These are phyloP conservation scores for Orthosia incerta DNA, from an alignment of 2,888 invertebrate genomes.

Conservation along the genomic window DNA sequence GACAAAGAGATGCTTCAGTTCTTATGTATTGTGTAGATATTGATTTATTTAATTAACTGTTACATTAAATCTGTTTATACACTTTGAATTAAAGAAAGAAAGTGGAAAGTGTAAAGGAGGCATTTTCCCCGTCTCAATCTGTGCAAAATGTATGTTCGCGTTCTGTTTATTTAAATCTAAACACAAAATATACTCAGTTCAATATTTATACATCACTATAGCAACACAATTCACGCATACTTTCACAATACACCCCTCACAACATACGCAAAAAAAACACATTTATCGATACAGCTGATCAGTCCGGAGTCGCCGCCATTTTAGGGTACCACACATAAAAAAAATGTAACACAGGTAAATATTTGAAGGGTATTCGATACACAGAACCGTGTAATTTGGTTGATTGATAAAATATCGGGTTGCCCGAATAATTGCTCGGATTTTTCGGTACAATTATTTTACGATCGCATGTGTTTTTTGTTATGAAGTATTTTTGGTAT, in stretches of 20 bases:
- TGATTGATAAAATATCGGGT: constrained; percentile 59
- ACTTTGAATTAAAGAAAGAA: too few relatives aligned
- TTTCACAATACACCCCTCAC: constrained; percentile 44
- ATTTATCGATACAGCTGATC: constrained; percentile 68
- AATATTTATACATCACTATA: too few relatives aligned
- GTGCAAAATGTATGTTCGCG: too few relatives aligned
- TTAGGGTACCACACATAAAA: constrained; percentile 62
- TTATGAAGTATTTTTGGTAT: constrained; percentile 4
- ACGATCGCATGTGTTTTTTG: constrained; percentile 5
- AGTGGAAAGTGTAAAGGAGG: too few relatives aligned
- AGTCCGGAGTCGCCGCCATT: constrained; percentile 42
- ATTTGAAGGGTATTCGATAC: constrained; percentile 58
- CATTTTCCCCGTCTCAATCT: too few relatives aligned
- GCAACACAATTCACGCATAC: not conserved
- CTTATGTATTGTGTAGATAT: too few relatives aligned
- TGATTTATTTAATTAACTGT: too few relatives aligned
- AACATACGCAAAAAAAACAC: constrained; percentile 58
- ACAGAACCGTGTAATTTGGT: constrained; percentile 42
- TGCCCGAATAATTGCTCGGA: constrained; percentile 40
- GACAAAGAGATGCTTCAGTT: too few relatives aligned
- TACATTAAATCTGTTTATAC: too few relatives aligned
- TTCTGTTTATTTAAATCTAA: not conserved
- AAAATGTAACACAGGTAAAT: constrained; percentile 59
- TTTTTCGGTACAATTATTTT: constrained; percentile 26
- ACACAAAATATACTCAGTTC: not conserved